Conservation (phyloP, 2,888 invertebrate genomes). For the Heliconius aoede region DNA sequence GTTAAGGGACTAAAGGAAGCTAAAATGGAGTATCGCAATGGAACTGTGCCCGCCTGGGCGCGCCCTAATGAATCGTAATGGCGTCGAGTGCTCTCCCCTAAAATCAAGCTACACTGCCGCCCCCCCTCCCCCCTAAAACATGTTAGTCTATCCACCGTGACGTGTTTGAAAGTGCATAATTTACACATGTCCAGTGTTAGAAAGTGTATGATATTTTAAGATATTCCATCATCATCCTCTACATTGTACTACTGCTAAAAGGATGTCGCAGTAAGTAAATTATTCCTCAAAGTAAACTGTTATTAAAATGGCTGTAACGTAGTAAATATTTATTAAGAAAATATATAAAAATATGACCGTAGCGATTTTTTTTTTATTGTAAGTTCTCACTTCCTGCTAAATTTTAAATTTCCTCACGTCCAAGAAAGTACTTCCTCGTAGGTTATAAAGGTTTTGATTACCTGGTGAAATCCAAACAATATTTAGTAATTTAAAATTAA, state of each 20-base stretch:
- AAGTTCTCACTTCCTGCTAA: too few relatives aligned
- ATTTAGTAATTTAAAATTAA: too few relatives aligned
- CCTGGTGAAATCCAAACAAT: too few relatives aligned
- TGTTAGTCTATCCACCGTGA: slow-evolving; percentile 22
- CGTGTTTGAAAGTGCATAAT: slow-evolving; percentile 22
- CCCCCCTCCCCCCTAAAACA: slow-evolving; percentile 12
- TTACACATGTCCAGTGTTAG: slow-evolving; percentile 14
- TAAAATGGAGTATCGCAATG: slow-evolving; percentile 38
- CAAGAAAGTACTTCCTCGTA: too few relatives aligned
- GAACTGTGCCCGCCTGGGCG: slow-evolving; percentile 35
- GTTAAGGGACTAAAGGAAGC: slow-evolving; percentile 38
- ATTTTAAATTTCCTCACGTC: too few relatives aligned
- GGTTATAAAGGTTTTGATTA: too few relatives aligned
- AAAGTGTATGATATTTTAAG: neutral
- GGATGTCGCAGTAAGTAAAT: neutral
- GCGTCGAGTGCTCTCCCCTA: slow-evolving; percentile 42
- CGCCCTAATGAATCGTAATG: slow-evolving; percentile 44
- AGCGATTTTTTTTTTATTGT: too few relatives aligned
- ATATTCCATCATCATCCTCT: neutral
- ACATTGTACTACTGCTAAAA: neutral
- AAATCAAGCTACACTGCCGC: slow-evolving; percentile 36
- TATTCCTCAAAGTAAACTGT: too few relatives aligned
- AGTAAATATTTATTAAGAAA: too few relatives aligned
- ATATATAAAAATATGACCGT: too few relatives aligned
- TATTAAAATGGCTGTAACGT: too few relatives aligned